A percentile compares a stretch with the other conserved stretches of the same genome.
Evolutionary conservation across 2,797 vertebrate species (phyloP).

Genomic region (Oreortyx pictus): DNA sequence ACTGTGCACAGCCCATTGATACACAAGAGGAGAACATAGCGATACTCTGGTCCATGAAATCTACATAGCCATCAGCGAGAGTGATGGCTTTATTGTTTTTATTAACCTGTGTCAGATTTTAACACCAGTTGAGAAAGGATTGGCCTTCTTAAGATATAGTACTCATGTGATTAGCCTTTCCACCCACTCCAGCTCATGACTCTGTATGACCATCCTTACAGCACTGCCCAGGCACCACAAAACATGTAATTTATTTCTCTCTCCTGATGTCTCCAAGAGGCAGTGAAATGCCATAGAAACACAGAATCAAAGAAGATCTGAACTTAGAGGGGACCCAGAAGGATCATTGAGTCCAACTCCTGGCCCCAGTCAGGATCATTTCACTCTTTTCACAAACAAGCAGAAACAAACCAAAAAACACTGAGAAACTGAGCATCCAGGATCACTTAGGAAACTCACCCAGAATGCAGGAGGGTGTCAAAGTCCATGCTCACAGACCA

Average conservation of each 20-base stretch:
- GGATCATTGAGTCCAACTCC: no score
- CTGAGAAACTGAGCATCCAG: neutral
- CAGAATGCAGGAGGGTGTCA: neutral
- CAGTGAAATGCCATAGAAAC: neutral
- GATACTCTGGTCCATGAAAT: neutral
- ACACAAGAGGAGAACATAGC: neutral
- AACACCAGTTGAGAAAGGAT: conserved; percentile 40
- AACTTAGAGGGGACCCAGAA: no score
- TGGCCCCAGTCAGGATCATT: neutral
- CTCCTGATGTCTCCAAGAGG: neutral
- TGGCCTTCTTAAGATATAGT: conserved; percentile 31
- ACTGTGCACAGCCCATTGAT: neutral
- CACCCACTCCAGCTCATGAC: neutral
- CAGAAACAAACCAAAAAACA: neutral
- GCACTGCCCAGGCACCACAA: neutral
- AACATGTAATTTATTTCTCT: conserved; percentile 26
- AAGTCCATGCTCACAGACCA: neutral
- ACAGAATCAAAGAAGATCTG: no score
- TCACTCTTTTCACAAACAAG: neutral
- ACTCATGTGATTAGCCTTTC: conserved; percentile 55
- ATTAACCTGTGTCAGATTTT: conserved; percentile 55
- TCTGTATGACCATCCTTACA: neutral
- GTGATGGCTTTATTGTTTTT: conserved; percentile 48
- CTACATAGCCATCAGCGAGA: conserved; percentile 41
- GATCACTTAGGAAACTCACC: neutral